Evolutionary conservation across 2,888 invertebrate species (phyloP).

Genomic region (Spialia ferax): DNA sequence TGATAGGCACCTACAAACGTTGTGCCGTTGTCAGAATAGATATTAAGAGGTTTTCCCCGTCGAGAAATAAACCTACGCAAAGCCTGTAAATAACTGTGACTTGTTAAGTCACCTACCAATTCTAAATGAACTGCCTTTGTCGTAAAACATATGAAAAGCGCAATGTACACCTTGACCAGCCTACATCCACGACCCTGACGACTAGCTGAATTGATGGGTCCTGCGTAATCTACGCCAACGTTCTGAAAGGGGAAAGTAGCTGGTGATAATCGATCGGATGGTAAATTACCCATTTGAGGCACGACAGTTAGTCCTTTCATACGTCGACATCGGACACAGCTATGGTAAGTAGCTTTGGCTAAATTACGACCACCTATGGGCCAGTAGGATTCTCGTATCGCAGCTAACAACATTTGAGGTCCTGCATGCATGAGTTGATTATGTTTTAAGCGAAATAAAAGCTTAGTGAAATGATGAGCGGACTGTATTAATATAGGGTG

Average conservation of each 20-base stretch:
- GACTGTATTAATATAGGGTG: conserved; percentile 52
- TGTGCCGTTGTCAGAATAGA: conserved; percentile 42
- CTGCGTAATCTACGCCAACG: conserved; percentile 47
- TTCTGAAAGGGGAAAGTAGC: conserved; percentile 33
- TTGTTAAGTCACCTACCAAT: conserved; percentile 43
- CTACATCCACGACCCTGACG: conserved; percentile 46
- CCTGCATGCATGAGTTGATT: conserved; percentile 47
- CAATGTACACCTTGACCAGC: conserved; percentile 43
- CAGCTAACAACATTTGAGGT: conserved; percentile 45
- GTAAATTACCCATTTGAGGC: conserved; percentile 49
- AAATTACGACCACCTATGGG: conserved; percentile 42
- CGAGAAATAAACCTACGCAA: conserved; percentile 41
- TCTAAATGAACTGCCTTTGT: conserved; percentile 44
- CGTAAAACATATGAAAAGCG: conserved; percentile 43
- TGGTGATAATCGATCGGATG: conserved; percentile 41
- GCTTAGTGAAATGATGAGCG: conserved; percentile 45
- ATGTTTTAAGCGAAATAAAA: conserved; percentile 38
- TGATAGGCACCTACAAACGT: conserved; percentile 41
- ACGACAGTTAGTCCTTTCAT: conserved; percentile 42
- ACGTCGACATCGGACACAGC: conserved; percentile 46
- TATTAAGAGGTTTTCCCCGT: conserved; percentile 40
- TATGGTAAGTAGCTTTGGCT: conserved; percentile 43
- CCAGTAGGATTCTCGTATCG: conserved; percentile 41
- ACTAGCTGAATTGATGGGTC: conserved; percentile 42
- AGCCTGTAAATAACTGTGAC: conserved; percentile 36